Percentiles rank a stretch among this genome's conserved stretches.
Conservation (phyloP, 2,113 vertebrate species). For the Macrotus californicus region DNA sequence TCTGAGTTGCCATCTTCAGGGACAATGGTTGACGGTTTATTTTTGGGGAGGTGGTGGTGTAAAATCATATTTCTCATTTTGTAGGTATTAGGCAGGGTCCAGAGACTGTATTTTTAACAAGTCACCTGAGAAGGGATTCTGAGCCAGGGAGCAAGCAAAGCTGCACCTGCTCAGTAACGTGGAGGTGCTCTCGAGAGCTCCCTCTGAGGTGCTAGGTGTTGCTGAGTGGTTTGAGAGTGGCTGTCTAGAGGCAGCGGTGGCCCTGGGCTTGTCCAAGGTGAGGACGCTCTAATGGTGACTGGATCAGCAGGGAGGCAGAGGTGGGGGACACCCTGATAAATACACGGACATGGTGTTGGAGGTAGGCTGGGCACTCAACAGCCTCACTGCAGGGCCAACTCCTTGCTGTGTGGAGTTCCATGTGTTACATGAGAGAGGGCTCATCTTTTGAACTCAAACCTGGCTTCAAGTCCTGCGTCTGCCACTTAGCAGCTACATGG, state of each 20-base stretch:
- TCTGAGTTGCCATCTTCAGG: background rate
- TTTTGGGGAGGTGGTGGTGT: background rate
- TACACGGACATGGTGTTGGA: too few species aligned
- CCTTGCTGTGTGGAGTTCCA: background rate
- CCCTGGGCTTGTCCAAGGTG: background rate
- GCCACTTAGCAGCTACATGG: background rate
- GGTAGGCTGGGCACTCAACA: too few species aligned
- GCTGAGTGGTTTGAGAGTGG: background rate
- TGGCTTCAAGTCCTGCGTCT: background rate
- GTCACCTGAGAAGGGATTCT: background rate
- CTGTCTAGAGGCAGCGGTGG: background rate
- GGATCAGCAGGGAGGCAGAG: too few species aligned
- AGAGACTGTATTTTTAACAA: background rate
- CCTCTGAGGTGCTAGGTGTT: background rate
- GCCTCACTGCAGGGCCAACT: accelerated
- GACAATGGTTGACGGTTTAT: background rate
- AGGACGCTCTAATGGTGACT: background rate
- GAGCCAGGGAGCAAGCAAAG: background rate
- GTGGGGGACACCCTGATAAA: background rate
- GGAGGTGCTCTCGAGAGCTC: background rate
- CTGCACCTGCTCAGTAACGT: background rate
- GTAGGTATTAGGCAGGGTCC: background rate
- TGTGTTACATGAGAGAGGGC: background rate
- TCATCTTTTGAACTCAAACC: background rate
- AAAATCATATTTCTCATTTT: background rate